Base-by-base conservation (phyloP, 2,888 invertebrate genomes). In the Torymus texanus region DNA sequence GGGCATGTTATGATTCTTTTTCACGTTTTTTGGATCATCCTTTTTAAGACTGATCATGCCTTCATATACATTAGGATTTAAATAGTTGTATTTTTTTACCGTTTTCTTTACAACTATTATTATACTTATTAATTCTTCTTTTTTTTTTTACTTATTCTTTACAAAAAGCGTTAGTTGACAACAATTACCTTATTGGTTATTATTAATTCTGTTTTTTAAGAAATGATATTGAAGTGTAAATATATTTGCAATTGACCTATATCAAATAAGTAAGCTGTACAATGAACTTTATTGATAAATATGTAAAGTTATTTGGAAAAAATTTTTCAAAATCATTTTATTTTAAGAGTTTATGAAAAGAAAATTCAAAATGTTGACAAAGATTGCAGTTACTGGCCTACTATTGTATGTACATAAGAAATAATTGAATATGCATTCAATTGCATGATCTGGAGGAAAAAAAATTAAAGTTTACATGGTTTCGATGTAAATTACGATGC, bases 41-140 rank as follows among this genome's bases (percentile, higher is more conserved):
- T 68, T 59, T 67, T 66, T 59, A 79, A 81, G 79, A 81, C 79
- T 81, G 79, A 81, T 76, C 59, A 66, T 66, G 76, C 24, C 59
- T 41, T 41, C 41, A 41, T 16, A 24, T 14, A 74, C 12, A 8
- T 72, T 61, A 75, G 50, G 51, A 51, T 55, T 41, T 41, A 56
- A 72, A 58, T 78, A 78, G 68, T 81, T 75, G 75, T 73, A 75
- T 59, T 70, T 72, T 72, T 75, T 71, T 67, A 75, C 62, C 13
- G 73, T 71, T 71, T 66, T 16, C 12, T 16, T 75, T 56, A 61
- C 73, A 81, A 65, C 72, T 78, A 68, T 59, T 62, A 21, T 41
- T 41, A 65, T 62, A 58, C 18, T 63, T n/a, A 53, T 24, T 21
- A 21, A 58, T 73, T 56, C 59, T 74, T 65, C 56, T 75, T 56